A percentile compares a stretch with the other conserved stretches of the same genome.
phyloP scores from a whole-genome alignment of 2,888 invertebrate species.

The Therioaphis trifolii region DNA sequence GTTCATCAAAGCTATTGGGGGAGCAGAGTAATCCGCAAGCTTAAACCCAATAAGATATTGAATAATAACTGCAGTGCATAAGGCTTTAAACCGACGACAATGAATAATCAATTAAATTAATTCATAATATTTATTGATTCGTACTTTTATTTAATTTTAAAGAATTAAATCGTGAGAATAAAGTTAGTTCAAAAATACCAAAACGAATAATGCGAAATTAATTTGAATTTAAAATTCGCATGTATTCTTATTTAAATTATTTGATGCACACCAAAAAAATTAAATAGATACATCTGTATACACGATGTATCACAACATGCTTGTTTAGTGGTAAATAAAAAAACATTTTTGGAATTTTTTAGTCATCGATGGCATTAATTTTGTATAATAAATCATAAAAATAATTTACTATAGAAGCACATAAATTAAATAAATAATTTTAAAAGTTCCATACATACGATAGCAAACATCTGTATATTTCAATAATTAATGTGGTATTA shows the following conservation, averaged over 20 bases:
- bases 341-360: too few species aligned
- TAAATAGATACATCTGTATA: too few species aligned
- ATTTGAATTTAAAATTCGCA: background rate
- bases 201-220: background rate
- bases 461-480: too few species aligned
- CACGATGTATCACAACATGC: too few species aligned
- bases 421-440: too few species aligned
- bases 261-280: too few species aligned
- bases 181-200: background rate
- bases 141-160: background rate
- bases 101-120: slow-evolving; percentile 53
- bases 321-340: too few species aligned
- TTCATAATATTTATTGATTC: slow-evolving; percentile 50
- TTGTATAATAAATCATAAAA: too few species aligned
- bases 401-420: too few species aligned
- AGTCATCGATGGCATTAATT: too few species aligned
- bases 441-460: too few species aligned
- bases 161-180: background rate
- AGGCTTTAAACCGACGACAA: slow-evolving; percentile 39
- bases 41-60: slow-evolving; percentile 48
- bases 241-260: background rate
- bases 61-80: slow-evolving; percentile 42
- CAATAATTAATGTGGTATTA: too few species aligned
- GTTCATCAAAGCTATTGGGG: slow-evolving; percentile 54
- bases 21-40: slow-evolving; percentile 42